Evolutionary conservation across 2,888 invertebrate species (phyloP), one percentile per base, ranked within the genome.

Genomic region (Thera britannica): DNA sequence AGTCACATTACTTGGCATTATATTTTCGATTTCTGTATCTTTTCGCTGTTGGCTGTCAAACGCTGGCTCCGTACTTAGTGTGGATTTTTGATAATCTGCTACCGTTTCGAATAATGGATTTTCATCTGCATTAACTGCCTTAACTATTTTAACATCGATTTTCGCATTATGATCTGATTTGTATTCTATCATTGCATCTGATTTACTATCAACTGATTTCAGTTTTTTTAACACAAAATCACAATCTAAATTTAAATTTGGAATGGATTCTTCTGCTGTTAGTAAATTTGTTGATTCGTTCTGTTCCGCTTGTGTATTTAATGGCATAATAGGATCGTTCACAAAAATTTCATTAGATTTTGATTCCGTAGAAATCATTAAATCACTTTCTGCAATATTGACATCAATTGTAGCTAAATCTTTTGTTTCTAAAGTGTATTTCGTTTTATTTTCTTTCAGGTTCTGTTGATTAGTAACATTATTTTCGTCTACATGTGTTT

Each of bases 381-480:
- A 4, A 41, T 41, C 41, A 7, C 41, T 41, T 41, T 49, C 48
- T 38, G 36, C 0, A 38, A 2, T 36, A 55, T 11, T 9, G 3
- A 55, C 12, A 55, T 65, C 58, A 46, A 9, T 9, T 65, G 54
- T 58, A n/a, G 34, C 46, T 36, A 41, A 52, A 9, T 38, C 7
- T 48, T 59, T 38, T 55, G 54, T 34, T 54, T 11, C 2, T 6
- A 65, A 41, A 56, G 8, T 9, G 9, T 2, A 9, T 46, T 46
- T 46, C 9, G 9, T 46, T 46, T 46, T 8, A 38, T 58, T n/a
- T 11, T 63, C 11, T 44, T 51, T 11, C 36, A 49, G 4, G 9
- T 49, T 23, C 36, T 62, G 44, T 3, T n/a, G 34, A 23, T 38
- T 36, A 23, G 56, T 23, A 56, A 38, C 23, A 56, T 34, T 48